Evolutionary conservation across 2,888 invertebrate species (phyloP), one percentile per base, ranked within the genome.

Genomic region (Podotricha telesiphe): DNA sequence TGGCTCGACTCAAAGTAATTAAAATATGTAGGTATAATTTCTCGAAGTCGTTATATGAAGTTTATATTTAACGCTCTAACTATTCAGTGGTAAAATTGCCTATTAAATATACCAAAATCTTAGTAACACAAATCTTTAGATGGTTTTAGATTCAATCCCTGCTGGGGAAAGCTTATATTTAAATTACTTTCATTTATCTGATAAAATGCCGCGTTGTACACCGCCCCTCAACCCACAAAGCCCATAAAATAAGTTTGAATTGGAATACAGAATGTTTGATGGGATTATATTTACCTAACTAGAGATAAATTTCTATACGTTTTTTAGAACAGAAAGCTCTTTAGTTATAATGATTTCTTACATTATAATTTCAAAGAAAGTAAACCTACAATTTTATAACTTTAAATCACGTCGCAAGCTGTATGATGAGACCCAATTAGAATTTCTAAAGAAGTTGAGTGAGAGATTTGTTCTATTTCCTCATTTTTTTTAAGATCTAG

Each of bases 371-470:
- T 51, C 15, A 51, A 51, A 15, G 15, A 51, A 22, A 51, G 2
- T 22, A 51, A 22, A 51, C 22, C 22, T 15, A 7, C 7, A 51
- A 22, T 28, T 28, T 6, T 53, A 34, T 53, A 10, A 10, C 15
- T 1, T 10, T 10, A 34, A 53, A 28, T 28, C 34, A 53, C 53
- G 53, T 53, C 8, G 28, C 17, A 10, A 7, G 53, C 8, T 53
- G 28, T 53, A 53, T 34, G 17, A 53, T 53, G 10, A 34, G n/a
- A 53, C 28, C 51, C 51, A 51, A 22, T 51, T 22, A 51, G 50
- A 8, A 22, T 20, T 51, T 15, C 11, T 28, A 13, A 53, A n/a
- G 28, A 53, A 28, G n/a, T 34, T 53, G 53, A 11, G 17, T 34
- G 50, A 53, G 28, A 53, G 53, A n/a, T 34, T 53, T 53, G n/a